Base-by-base conservation (phyloP, 1,140 invertebrate species). In the Lethocerus indicus region DNA sequence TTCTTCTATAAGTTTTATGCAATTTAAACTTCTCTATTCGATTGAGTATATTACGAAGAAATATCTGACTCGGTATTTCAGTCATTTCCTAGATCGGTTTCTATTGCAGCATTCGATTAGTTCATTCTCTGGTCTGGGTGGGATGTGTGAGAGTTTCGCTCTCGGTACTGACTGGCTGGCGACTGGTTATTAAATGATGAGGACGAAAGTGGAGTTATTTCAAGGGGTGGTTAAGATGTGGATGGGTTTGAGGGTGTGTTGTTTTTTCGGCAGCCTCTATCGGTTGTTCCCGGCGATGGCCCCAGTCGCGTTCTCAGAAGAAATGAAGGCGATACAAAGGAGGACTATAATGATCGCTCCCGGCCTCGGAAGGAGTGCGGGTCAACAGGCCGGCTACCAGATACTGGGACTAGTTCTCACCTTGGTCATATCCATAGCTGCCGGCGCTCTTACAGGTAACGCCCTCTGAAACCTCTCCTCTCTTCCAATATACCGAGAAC, bases 391-490 rank as follows among this genome's bases (percentile, higher is more conserved):
- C 1, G 72, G 70, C 6, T 86, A 77, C 67, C 88, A 93, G 70
- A 64, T 88, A 37, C 63, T 81, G 4, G 79, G 81, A 2, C 67
- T 92, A 6, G 66, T 64, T 3, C 61, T 83, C 4, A 90, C 87
- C 1, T 42, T 92, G 1, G 62, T 62, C 7, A 68, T 87, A 24
- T 78, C 85, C 35, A 67, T 87, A 27, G 68, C 77, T 46, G 77
- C 79, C n/a, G 89, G 88, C 40, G 59, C 79, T 53, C 53, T 88
- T 47, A 86, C 87, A 65, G 89, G 89, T 89, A 66, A 32, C 29
- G n/a, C 9, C 9, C n/a, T 9, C 9, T 63, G 56, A 47, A 32
- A 35, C 5, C 27, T 13, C 18, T 13, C 20, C 7, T 9, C 7
- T 9, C 7, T 9, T 7, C 27, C 43, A 32, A 32, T 12, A 27